Conservation (phyloP, 2,888 invertebrate genomes). For the Mechanitis messenoides region DNA sequence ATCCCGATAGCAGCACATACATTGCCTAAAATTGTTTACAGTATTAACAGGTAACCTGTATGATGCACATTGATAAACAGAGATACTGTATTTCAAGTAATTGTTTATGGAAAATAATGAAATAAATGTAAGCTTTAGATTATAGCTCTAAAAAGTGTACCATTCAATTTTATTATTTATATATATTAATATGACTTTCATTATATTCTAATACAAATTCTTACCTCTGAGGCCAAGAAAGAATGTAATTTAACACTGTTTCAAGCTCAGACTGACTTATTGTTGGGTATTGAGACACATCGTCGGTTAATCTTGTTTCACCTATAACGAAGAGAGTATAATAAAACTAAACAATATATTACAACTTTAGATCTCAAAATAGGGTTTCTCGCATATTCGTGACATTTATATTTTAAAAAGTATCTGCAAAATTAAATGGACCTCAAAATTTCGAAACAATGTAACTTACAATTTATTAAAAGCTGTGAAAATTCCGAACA, state of each 20-base stretch:
- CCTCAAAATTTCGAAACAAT: slow-evolving; percentile 66
- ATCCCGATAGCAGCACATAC: slow-evolving; percentile 96
- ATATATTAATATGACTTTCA: not conserved
- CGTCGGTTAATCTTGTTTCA: slow-evolving; percentile 86
- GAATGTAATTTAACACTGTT: slow-evolving; percentile 88
- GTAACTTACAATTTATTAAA: slow-evolving; percentile 81
- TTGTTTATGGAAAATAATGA: not conserved
- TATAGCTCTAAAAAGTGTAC: too few species aligned
- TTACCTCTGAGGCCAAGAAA: slow-evolving; percentile 93
- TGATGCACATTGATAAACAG: not conserved
- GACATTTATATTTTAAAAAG: slow-evolving; percentile 11
- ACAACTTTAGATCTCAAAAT: slow-evolving; percentile 2
- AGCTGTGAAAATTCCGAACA: slow-evolving; percentile 95
- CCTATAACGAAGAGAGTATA: slow-evolving; percentile 77
- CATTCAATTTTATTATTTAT: too few species aligned
- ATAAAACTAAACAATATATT: slow-evolving; percentile 4
- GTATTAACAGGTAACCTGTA: not conserved
- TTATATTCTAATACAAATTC: slow-evolving; percentile 3
- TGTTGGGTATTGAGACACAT: slow-evolving; percentile 84
- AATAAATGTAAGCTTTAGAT: too few species aligned
- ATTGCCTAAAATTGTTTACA: slow-evolving; percentile 82
- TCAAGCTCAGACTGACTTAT: slow-evolving; percentile 89
- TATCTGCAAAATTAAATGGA: slow-evolving; percentile 39
- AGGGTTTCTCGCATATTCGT: not conserved
- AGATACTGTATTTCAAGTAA: not conserved